Evolutionary conservation across 2,113 vertebrate species (phyloP).

Genomic region (Engystomops pustulosus): DNA sequence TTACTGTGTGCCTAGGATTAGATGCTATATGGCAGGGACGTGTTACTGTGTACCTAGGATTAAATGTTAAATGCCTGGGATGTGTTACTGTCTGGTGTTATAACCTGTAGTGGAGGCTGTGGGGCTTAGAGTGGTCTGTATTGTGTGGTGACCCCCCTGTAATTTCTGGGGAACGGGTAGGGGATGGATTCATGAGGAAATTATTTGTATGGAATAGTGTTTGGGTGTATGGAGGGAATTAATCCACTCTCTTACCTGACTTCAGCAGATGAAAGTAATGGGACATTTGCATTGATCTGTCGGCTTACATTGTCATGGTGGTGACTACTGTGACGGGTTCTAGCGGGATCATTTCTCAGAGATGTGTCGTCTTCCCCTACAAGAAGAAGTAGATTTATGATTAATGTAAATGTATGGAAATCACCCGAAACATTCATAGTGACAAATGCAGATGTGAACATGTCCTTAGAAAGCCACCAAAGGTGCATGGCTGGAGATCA

Average conservation of each 20-base stretch:
- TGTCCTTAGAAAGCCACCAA: too few relatives aligned
- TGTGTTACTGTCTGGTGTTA: too few relatives aligned
- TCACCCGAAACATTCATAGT: neutral
- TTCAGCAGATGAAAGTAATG: conserved; percentile 42
- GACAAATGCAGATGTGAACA: conserved; percentile 11
- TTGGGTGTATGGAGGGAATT: conserved; percentile 26
- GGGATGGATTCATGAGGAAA: conserved; percentile 46
- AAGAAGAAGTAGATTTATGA: neutral
- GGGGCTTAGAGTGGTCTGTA: neutral
- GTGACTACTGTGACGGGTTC: neutral
- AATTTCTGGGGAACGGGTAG: conserved; percentile 17
- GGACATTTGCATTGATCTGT: conserved; percentile 41
- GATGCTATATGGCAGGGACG: too few relatives aligned
- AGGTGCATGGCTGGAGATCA: neutral
- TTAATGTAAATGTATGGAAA: conserved; percentile 42
- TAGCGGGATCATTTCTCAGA: conserved; percentile 7
- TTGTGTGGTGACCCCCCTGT: conserved; percentile 37
- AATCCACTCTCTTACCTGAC: conserved; percentile 42
- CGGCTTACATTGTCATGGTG: conserved; percentile 46
- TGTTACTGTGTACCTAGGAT: too few relatives aligned
- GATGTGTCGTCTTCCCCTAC: neutral
- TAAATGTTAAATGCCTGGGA: too few relatives aligned
- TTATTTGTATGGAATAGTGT: conserved; percentile 49
- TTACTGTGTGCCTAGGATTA: too few relatives aligned
- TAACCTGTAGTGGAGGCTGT: too few relatives aligned